Conservation (phyloP, 30 jellyfish, hydroid and myxozoan species). For the Catostylus mosaicus region DNA sequence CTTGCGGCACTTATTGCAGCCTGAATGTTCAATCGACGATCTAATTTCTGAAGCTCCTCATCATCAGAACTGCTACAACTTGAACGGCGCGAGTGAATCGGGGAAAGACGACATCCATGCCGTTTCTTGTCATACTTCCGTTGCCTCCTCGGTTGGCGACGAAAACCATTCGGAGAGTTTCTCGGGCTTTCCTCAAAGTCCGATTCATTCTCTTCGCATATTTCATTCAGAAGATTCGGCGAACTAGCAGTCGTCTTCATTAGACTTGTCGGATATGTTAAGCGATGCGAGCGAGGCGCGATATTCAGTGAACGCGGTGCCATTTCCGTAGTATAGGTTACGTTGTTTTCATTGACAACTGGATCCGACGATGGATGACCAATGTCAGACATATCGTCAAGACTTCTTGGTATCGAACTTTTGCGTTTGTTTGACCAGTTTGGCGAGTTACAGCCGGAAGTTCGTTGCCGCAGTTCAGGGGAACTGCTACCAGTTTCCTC, state of each 20-base stretch:
- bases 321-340: conserved; percentile 61
- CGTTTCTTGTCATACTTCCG: conserved; percentile 79
- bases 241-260: conserved; percentile 84
- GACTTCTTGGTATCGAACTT: conserved; percentile 61
- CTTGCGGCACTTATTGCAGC: conserved; percentile 54
- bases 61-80: conserved; percentile 97
- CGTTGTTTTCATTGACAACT: conserved; percentile 41
- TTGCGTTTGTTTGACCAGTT: conserved; percentile 21
- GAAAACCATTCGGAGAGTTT: conserved; percentile 73
- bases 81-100: conserved; percentile 98
- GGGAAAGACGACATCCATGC: conserved; percentile 93
- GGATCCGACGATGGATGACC: conserved; percentile 40
- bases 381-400: conserved; percentile 69
- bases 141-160: conserved; percentile 87
- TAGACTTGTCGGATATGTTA: conserved; percentile 72
- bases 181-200: conserved; percentile 97
- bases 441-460: conserved; percentile 16
- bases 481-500: conserved; percentile 59
- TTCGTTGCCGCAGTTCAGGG: conserved; percentile 47
- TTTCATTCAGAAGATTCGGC: conserved; percentile 92
- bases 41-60: conserved; percentile 81
- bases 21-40: conserved; percentile 54
- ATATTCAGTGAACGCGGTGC: conserved; percentile 75
- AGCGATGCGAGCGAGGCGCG: conserved; percentile 81
- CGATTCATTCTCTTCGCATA: conserved; percentile 91